Evolutionary conservation across 1,140 invertebrate species (phyloP), one percentile per base, ranked within the genome.

Genomic region (Leptinotarsa defecta): DNA sequence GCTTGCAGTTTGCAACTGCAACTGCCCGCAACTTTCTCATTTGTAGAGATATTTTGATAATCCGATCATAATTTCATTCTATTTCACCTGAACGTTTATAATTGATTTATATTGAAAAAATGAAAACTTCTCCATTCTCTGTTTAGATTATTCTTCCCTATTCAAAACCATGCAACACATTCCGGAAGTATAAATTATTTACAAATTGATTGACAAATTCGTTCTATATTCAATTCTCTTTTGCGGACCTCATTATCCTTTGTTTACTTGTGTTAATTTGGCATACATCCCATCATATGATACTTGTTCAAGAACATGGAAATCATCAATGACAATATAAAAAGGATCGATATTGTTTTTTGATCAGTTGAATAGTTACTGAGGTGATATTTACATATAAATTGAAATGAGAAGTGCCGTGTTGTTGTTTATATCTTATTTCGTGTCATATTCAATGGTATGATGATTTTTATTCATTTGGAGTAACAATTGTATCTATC

Each of bases 161-260:
- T 43, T 57, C 52, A 13, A 57, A 57, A 19, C 5, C 17, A 57
- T 57, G 52, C 22, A 48, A 67, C 74, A 71, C 34, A 63, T 13
- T 65, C 24, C 48, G 48, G 69, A 61, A 57, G 22, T 61, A 24
- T 52, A 11, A 71, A 71, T 71, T 52, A 19, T 71, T 19, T 27
- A 71, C 48, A 48, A 74, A 73, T 68, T 78, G 77, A 77, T 77
- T 79, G 77, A 78, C 76, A 82, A 81, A 81, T 78, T 74, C 63
- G 71, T 75, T 74, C 74, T 68, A 20, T 34, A 70, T 74, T 74
- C 57, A 76, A 74, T 67, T 49, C 69, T 3, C 24, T 68, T n/a
- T 73, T 69, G 68, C 62, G 24, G 68, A 61, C 61, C 73, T 68
- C 62, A 72, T 68, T 74, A 69, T 64, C 71, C 48, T 68, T 74